Evolutionary conservation across 2,888 invertebrate genomes (phyloP).

Genomic region (Nomada goodeniana): DNA sequence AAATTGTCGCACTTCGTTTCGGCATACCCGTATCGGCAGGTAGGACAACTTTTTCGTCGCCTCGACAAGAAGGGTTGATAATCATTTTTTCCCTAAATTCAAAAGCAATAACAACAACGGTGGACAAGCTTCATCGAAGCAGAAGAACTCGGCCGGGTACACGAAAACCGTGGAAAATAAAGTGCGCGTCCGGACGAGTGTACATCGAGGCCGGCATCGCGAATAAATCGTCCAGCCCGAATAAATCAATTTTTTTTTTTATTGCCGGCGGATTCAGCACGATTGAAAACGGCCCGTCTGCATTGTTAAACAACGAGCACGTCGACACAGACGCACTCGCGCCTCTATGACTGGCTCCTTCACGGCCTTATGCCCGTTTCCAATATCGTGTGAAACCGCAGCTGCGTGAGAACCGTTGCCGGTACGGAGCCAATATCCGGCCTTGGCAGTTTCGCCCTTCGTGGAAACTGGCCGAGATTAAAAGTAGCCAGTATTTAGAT

Average conservation of each 20-base stretch:
- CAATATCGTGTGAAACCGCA: constrained; percentile 61
- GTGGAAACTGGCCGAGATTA: constrained; percentile 55
- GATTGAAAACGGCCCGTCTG: constrained; percentile 49
- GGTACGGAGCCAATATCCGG: constrained; percentile 61
- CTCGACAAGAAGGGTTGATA: not conserved
- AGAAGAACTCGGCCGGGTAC: constrained; percentile 12
- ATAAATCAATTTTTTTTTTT: constrained; percentile 53
- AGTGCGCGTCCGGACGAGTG: not conserved
- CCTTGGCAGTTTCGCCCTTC: constrained; percentile 41
- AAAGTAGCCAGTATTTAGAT: constrained; percentile 73
- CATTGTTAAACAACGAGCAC: constrained; percentile 53
- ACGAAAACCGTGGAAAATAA: constrained; percentile 22
- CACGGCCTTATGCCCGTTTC: constrained; percentile 49
- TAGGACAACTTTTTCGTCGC: no score
- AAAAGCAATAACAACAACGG: not conserved
- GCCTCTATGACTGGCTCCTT: constrained; percentile 34
- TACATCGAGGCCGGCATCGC: constrained; percentile 5
- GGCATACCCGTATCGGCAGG: no score
- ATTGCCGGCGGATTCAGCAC: constrained; percentile 48
- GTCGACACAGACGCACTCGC: constrained; percentile 28
- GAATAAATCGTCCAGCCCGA: constrained; percentile 45
- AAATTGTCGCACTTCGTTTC: no score
- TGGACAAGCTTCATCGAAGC: not conserved
- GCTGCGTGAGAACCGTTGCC: constrained; percentile 66
- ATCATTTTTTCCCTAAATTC: not conserved